Conservation (phyloP, 2,888 invertebrate species). For the Brachypalpus laphriformis region DNA sequence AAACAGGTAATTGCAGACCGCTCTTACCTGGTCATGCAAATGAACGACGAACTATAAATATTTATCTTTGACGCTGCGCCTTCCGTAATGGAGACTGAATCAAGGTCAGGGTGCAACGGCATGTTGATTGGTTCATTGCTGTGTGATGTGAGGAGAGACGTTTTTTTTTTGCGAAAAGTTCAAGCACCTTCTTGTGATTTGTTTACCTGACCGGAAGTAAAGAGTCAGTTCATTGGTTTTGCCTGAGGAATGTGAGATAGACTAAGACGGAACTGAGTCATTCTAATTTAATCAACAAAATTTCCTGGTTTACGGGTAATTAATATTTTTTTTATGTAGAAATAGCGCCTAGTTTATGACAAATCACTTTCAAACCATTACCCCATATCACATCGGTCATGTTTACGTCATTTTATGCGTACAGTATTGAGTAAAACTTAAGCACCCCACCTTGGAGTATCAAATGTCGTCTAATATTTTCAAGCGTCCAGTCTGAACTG, state of each 20-base stretch:
- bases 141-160: not conserved
- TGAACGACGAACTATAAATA: constrained; percentile 20
- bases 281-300: not conserved
- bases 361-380: too few species aligned
- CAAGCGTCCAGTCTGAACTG: too few species aligned
- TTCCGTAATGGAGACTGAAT: constrained; percentile 48
- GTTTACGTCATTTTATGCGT: too few species aligned
- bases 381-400: too few species aligned
- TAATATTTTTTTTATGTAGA: not conserved
- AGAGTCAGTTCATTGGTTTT: not conserved
- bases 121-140: not conserved
- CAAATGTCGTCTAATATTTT: too few species aligned
- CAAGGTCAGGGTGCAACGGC: constrained; percentile 63
- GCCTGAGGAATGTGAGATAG: too few species aligned
- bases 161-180: constrained; percentile 18
- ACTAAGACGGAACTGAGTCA: too few species aligned
- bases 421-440: too few species aligned
- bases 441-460: too few species aligned
- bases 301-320: not conserved
- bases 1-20: constrained; percentile 5
- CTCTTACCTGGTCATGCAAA: constrained; percentile 33
- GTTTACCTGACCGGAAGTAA: not conserved
- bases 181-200: constrained; percentile 19
- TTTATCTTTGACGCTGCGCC: constrained; percentile 22
- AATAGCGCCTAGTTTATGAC: too few species aligned